Conservation (phyloP, 2,888 invertebrate species). For the Drosophila neonasuta region DNA sequence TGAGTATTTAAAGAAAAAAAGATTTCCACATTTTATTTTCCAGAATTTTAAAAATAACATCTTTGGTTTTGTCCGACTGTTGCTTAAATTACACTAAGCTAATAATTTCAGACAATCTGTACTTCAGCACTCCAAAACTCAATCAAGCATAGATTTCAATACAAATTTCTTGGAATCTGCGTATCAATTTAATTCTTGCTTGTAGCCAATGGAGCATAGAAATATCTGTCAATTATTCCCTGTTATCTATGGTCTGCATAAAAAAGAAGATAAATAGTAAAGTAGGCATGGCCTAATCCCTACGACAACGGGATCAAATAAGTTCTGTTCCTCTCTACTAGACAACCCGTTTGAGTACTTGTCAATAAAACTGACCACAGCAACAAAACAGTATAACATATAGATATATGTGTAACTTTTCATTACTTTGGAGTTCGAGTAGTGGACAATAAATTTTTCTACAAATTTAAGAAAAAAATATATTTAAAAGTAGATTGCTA, state of each 20-base stretch:
- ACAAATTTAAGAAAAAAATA: neutral
- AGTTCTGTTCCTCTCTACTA: neutral
- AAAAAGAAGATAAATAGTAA: slow-evolving; percentile 25
- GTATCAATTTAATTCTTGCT: slow-evolving; percentile 59
- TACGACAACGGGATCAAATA: slow-evolving; percentile 6
- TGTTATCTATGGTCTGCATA: slow-evolving; percentile 23
- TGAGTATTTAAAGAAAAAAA: too few relatives aligned
- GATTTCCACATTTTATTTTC: too few relatives aligned
- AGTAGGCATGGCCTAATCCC: slow-evolving; percentile 6
- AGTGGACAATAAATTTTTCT: neutral
- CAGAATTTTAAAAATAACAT: neutral
- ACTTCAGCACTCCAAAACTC: slow-evolving; percentile 15
- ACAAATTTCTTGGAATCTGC: slow-evolving; percentile 53
- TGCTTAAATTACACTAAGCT: neutral
- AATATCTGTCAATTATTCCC: slow-evolving; percentile 33
- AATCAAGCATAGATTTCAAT: slow-evolving; percentile 51
- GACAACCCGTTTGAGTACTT: slow-evolving; percentile 3
- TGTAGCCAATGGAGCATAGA: slow-evolving; percentile 44
- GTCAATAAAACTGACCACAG: slow-evolving; percentile 12
- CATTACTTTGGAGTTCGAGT: neutral
- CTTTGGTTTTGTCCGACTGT: neutral
- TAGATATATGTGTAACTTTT: neutral
- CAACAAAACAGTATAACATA: slow-evolving; percentile 9
- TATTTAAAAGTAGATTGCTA: too few relatives aligned
- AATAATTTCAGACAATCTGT: neutral